Evolutionary conservation across 2,797 vertebrate species (phyloP).

Genomic region (Crocodylus rhombifer): DNA sequence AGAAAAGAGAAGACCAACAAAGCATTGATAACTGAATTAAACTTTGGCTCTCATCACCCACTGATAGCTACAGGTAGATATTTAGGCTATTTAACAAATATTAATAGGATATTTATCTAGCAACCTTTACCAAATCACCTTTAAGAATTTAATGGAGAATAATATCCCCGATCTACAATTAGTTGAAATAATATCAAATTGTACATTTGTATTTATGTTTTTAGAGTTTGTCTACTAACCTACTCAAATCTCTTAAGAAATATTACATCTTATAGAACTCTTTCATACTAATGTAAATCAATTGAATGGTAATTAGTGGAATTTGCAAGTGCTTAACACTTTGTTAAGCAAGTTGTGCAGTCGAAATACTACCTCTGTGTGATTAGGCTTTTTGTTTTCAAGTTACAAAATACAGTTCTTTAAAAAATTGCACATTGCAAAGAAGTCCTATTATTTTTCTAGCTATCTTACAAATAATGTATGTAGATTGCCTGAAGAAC

Average conservation of each 20-base stretch:
- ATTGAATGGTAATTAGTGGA: background rate
- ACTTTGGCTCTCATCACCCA: background rate
- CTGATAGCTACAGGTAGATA: background rate
- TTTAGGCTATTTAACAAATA: background rate
- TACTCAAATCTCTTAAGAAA: background rate
- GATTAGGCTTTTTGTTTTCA: background rate
- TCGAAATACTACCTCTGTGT: background rate
- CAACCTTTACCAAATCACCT: background rate
- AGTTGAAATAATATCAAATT: background rate
- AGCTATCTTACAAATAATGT: conserved; percentile 12
- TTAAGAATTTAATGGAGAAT: background rate
- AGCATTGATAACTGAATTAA: background rate
- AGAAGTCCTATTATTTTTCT: background rate
- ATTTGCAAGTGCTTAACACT: conserved; percentile 3
- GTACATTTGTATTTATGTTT: background rate
- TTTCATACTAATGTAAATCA: background rate
- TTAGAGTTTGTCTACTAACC: background rate
- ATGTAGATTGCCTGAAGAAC: conserved; percentile 18
- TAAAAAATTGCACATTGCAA: background rate
- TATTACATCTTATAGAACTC: background rate
- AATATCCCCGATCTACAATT: background rate
- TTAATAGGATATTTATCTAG: too few relatives aligned
- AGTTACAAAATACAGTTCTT: background rate
- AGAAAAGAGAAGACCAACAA: background rate
- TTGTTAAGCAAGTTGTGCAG: background rate